phyloP scores from a whole-genome alignment of 2,888 invertebrate species.

The Icerya purchasi region DNA sequence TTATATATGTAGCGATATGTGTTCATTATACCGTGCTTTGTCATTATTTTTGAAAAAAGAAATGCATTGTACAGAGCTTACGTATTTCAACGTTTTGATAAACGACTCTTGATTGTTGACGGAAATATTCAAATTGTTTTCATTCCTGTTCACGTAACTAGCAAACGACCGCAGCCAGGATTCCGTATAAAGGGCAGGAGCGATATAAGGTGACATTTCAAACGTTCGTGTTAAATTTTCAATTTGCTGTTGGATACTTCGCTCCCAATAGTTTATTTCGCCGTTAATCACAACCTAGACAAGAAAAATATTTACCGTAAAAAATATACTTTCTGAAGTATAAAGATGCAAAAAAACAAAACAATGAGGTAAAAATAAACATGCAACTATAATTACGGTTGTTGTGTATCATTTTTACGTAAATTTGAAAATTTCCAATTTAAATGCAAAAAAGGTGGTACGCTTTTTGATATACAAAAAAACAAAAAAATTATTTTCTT shows the following conservation, averaged over 20 bases:
- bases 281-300: conserved; percentile 60
- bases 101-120: conserved; percentile 51
- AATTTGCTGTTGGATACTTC: conserved; percentile 48
- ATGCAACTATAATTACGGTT: too few species aligned
- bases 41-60: too few species aligned
- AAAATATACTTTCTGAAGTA: too few species aligned
- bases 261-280: conserved; percentile 60
- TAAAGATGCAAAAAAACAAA: too few species aligned
- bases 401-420: too few species aligned
- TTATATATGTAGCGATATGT: not conserved
- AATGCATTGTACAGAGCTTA: conserved; percentile 27
- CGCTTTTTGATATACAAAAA: too few species aligned
- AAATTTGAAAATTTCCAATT: too few species aligned
- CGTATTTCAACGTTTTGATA: conserved; percentile 49
- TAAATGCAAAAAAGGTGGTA: too few species aligned
- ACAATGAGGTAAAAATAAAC: too few species aligned
- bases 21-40: conserved; percentile 1
- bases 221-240: conserved; percentile 53
- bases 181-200: conserved; percentile 56
- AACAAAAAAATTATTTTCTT: too few species aligned
- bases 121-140: conserved; percentile 52
- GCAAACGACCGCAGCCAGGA: conserved; percentile 71
- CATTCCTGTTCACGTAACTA: conserved; percentile 48
- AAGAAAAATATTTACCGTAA: conserved; percentile 2
- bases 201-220: conserved; percentile 57